phyloP scores from a whole-genome alignment of 2,113 vertebrate genomes.

The Acrocephalus arundinaceus region DNA sequence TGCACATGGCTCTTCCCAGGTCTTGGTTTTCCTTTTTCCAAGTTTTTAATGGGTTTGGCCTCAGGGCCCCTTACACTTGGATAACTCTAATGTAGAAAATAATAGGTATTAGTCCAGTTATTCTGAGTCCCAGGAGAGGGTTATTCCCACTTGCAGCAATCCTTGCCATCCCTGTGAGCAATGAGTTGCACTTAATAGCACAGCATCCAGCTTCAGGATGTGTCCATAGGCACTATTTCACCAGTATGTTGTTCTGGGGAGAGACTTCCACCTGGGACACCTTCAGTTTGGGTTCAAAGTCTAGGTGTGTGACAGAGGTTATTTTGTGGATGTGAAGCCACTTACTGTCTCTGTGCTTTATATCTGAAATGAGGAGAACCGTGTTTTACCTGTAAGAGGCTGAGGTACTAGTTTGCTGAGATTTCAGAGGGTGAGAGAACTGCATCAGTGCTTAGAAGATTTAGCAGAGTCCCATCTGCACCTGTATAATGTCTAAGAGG shows the following conservation, averaged over 20 bases:
- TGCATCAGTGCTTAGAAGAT: background rate
- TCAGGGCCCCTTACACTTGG: background rate
- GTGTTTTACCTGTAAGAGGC: background rate
- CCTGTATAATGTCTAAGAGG: background rate
- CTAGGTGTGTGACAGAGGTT: background rate
- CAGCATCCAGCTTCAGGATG: accelerated
- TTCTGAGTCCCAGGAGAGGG: background rate
- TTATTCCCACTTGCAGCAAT: background rate
- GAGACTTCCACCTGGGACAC: background rate
- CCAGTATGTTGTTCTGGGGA: background rate
- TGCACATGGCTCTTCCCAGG: background rate
- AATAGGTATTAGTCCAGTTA: background rate
- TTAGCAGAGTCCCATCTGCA: background rate
- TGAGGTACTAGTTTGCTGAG: background rate
- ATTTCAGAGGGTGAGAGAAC: background rate
- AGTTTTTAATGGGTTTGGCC: background rate
- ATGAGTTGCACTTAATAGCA: background rate
- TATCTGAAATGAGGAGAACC: background rate
- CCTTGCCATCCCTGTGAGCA: background rate
- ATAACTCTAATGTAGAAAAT: background rate
- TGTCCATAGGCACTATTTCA: background rate
- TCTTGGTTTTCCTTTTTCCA: background rate
- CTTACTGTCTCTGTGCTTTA: background rate
- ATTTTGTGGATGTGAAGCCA: background rate
- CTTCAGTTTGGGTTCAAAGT: background rate